Conservation (phyloP, 2,888 invertebrate species). For the Polyommatus iphigenia region DNA sequence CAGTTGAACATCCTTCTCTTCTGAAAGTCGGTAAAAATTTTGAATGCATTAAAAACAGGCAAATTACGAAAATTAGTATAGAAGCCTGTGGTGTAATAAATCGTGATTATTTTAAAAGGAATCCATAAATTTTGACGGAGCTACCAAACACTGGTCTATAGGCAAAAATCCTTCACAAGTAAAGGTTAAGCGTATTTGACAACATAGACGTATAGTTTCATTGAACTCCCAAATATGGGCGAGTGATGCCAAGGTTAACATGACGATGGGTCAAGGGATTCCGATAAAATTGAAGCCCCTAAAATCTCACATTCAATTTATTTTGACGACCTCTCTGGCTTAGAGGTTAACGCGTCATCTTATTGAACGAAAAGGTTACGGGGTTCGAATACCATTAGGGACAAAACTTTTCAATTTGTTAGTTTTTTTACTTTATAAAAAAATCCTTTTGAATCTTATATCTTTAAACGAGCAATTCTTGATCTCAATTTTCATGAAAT, state of each 20-base stretch:
- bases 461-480: no score
- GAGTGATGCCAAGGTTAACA: constrained; percentile 4
- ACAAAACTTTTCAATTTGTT: neutral
- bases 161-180: neutral
- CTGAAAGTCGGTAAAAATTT: neutral
- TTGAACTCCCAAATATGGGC: constrained; percentile 6
- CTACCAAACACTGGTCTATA: neutral
- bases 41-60: neutral
- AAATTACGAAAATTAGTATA: neutral
- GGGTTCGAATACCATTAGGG: neutral
- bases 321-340: neutral
- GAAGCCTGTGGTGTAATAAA: no score
- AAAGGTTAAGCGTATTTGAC: neutral
- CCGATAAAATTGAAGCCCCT: neutral
- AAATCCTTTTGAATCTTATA: no score
- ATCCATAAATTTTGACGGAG: no score
- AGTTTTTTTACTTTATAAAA: no score
- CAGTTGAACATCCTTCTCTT: no score
- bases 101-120: no score
- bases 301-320: neutral
- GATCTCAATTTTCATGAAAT: no score
- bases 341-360: neutral
- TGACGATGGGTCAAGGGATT: neutral
- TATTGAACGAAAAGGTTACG: neutral
- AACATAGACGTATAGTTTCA: neutral